Evolutionary conservation across 2,113 vertebrate species (phyloP).

Genomic region (Campylomormyrus tamandua): DNA sequence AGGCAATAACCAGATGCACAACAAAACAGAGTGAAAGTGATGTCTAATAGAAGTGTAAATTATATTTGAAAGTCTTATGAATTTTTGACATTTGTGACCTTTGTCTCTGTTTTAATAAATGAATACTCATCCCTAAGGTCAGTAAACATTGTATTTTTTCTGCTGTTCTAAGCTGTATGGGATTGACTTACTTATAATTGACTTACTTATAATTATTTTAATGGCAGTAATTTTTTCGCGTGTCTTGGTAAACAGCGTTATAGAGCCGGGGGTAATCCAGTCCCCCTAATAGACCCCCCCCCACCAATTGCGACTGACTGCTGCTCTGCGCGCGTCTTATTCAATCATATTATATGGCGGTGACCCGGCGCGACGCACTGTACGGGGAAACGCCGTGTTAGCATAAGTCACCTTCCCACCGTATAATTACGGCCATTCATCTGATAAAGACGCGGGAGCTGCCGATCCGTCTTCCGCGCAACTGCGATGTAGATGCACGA

Average conservation of each 20-base stretch:
- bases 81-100: not conserved
- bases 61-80: not conserved
- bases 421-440: constrained; percentile 59
- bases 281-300: not conserved
- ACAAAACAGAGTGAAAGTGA: not conserved
- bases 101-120: not conserved
- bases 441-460: constrained; percentile 61
- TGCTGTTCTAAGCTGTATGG: not conserved
- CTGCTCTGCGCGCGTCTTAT: constrained; percentile 26
- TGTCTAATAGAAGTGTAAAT: not conserved
- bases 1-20: not conserved
- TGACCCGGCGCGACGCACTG: constrained; percentile 36
- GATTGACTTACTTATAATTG: not conserved
- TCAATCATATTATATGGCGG: constrained; percentile 34
- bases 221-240: not conserved
- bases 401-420: constrained; percentile 53
- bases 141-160: not conserved
- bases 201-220: constrained; percentile 6
- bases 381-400: constrained; percentile 39
- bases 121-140: not conserved
- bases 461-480: constrained; percentile 53
- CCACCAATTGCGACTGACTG: constrained; percentile 20
- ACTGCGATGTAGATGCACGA: constrained; percentile 54
- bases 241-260: not conserved
- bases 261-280: not conserved